phyloP scores from a whole-genome alignment of 2,797 vertebrate species.

The Megaceryle alcyon region DNA sequence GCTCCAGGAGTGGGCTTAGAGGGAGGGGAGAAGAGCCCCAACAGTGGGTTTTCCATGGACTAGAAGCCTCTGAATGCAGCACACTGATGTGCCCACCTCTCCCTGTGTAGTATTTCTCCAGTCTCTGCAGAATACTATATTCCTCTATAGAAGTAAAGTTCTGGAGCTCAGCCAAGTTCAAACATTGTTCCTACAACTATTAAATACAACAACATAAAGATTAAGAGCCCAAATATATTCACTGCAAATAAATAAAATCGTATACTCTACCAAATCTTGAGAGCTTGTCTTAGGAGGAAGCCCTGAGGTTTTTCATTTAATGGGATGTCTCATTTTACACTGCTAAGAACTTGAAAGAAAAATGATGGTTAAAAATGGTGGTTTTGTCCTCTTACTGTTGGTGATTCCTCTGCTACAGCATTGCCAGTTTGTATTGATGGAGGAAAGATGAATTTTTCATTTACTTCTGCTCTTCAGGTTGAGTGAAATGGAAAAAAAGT shows the following conservation, averaged over 20 bases:
- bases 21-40: no score
- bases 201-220: neutral
- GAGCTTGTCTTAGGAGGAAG: neutral
- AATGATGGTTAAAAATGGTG: neutral
- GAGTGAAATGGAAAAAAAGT: neutral
- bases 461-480: neutral
- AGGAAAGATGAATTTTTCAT: neutral
- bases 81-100: neutral
- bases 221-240: neutral
- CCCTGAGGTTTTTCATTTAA: neutral
- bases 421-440: neutral
- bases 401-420: neutral
- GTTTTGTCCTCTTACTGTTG: neutral
- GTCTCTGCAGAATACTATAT: neutral
- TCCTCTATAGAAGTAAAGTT: neutral
- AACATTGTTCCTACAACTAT: neutral
- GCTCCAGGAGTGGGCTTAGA: neutral
- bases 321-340: neutral
- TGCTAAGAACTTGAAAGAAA: neutral
- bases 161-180: neutral
- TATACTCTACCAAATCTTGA: neutral
- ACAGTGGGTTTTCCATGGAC: neutral
- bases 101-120: neutral
- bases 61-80: neutral
- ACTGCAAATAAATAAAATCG: neutral